These are phyloP conservation scores for Holacanthus passer DNA, from an alignment of 2,113 vertebrate genomes.

Conservation along the genomic window DNA sequence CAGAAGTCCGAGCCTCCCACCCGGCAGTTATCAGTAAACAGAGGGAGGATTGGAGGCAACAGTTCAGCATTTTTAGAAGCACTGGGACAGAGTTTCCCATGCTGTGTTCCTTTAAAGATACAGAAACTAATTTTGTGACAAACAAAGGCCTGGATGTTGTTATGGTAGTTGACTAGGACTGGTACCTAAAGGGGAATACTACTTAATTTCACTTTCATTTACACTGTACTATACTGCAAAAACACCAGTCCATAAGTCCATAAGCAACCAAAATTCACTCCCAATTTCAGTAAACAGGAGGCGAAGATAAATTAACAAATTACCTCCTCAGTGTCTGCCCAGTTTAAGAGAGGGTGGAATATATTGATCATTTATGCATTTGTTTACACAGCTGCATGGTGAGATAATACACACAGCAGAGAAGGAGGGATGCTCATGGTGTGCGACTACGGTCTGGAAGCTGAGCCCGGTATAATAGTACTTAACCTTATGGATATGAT, in stretches of 20 bases:
- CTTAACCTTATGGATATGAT: too few species aligned
- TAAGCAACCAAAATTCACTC: not conserved
- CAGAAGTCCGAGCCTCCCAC: not conserved
- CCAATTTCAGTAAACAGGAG: not conserved
- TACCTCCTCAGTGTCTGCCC: not conserved
- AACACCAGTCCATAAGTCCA: not conserved
- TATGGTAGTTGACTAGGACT: too few species aligned
- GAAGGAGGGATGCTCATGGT: not conserved
- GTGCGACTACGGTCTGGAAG: too few species aligned
- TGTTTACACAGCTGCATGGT: not conserved
- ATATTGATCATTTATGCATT: not conserved
- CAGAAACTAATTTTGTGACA: not conserved
- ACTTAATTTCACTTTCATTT: not conserved
- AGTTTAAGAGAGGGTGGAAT: not conserved
- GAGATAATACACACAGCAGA: slow-evolving; percentile 10
- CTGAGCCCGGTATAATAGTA: too few species aligned
- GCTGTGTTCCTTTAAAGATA: slow-evolving; percentile 18
- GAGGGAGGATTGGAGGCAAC: slow-evolving; percentile 12
- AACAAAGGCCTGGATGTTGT: slow-evolving; percentile 8
- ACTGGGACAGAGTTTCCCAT: not conserved
- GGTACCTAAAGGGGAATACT: not conserved
- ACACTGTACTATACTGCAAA: not conserved
- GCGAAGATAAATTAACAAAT: not conserved
- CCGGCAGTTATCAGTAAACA: slow-evolving; percentile 38
- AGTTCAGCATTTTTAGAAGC: slow-evolving; percentile 13